Evolutionary conservation across 2,113 vertebrate species (phyloP).

Genomic region (Tragulus kanchil): DNA sequence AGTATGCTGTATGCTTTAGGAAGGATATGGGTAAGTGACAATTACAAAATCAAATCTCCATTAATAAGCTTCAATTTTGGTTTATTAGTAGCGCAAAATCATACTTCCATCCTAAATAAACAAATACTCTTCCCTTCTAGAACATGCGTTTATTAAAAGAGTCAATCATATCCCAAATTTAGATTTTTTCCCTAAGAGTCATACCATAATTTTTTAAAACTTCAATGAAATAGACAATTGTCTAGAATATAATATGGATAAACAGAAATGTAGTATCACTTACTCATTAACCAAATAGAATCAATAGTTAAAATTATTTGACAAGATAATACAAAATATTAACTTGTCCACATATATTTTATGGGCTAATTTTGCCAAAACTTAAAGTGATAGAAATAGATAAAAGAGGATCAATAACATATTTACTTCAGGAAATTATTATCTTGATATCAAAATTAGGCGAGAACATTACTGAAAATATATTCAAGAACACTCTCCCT

Average conservation of each 20-base stretch:
- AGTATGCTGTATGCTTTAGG: not conserved
- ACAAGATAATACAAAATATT: not conserved
- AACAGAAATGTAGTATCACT: not conserved
- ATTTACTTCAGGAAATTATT: not conserved
- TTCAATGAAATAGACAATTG: not conserved
- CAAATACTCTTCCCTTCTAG: not conserved
- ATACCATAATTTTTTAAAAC: not conserved
- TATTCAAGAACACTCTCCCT: not conserved
- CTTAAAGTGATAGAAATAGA: not conserved
- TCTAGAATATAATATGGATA: not conserved
- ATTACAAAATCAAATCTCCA: constrained; percentile 28
- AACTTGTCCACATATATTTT: not conserved
- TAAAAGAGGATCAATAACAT: not conserved
- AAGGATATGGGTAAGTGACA: not conserved
- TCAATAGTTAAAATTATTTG: not conserved
- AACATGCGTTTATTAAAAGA: not conserved
- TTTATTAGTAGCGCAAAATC: not conserved
- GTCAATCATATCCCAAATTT: not conserved
- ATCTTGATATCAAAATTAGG: not conserved
- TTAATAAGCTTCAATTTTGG: not conserved
- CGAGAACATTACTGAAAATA: not conserved
- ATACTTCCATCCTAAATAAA: not conserved
- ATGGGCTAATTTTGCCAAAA: not conserved
- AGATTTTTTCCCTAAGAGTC: not conserved
- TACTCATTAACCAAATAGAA: constrained; percentile 2